Base-by-base conservation (phyloP, 2,797 vertebrate species). In the Leucoraja ocellata region DNA sequence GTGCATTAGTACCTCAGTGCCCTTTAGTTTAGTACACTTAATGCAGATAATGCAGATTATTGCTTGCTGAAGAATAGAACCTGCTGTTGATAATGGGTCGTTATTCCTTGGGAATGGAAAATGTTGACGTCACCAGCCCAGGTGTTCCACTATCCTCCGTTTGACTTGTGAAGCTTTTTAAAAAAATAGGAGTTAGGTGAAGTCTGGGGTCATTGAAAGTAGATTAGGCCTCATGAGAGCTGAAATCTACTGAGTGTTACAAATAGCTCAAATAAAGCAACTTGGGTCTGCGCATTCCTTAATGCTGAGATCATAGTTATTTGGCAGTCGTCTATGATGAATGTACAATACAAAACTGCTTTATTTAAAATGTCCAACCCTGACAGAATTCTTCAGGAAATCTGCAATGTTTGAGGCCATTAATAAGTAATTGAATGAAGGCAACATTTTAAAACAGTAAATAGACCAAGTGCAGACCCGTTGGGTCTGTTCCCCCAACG, bases 341-440 rank as follows among this genome's bases (percentile, higher is more conserved):
- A 88, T 65, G 83, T n/a, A 88, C 28, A 32, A 6, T 14, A n/a
- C 28, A 36, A 36, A 32, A 68, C 14, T 68, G 63, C 18, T 88
- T 88, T 88, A 88, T 68, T 86, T 88, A 68, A 32, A 88, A 88
- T 68, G 36, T 88, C 84, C 84, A 88, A 68, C 3, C 63, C n/a
- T 9, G 84, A 36, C 65, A 21, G 61, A 36, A 10, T 63, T 63
- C 11, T 25, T 7, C n/a, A 63, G 32, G 61, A 63, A 63, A 63
- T 5, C 21, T 84, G 81, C 58, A 84, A 84, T 61, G 0, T 88
- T 2, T 65, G 61, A 88, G 63, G 16, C 46, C 28, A 32, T 3
- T 9, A 16, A 36, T 68, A 21, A 68, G 16, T n/a, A 14, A 65
- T 68, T 68, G 21, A 21, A 63, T 88, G 16, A 86, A 63, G 13